These are phyloP conservation scores for Chelonia mydas DNA, from an alignment of 2,797 vertebrate genomes.

Conservation along the genomic window DNA sequence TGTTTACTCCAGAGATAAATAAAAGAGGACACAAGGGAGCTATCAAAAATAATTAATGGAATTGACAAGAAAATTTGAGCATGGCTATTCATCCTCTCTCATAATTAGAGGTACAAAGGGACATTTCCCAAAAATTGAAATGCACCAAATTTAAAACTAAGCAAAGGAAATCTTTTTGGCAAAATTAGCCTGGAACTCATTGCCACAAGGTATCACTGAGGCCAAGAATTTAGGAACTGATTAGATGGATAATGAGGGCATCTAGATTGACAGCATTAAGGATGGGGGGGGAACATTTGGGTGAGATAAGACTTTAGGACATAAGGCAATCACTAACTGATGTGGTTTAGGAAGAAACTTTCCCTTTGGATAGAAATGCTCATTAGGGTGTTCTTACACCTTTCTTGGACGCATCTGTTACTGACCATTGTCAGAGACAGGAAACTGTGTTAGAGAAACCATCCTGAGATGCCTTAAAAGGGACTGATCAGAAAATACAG, in stretches of 20 bases:
- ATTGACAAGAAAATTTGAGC: not conserved
- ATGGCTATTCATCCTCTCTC: not conserved
- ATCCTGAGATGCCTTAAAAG: not conserved
- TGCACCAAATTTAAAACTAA: not conserved
- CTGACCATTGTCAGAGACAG: not conserved
- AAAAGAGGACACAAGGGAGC: not conserved
- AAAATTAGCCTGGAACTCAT: not conserved
- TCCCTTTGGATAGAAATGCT: not conserved
- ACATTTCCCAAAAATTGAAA: not conserved
- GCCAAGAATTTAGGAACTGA: not conserved
- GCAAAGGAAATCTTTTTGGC: not conserved
- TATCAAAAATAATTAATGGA: not conserved
- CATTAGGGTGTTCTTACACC: not conserved
- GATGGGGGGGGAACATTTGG: not conserved
- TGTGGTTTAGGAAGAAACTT: not conserved
- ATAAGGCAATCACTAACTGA: fast-evolving
- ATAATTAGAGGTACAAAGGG: not conserved
- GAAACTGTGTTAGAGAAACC: not conserved
- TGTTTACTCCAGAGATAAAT: not conserved
- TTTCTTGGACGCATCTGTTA: not conserved
- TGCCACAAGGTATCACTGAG: not conserved
- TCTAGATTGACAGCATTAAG: not conserved
- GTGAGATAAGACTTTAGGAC: not conserved
- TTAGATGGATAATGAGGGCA: fast-evolving
- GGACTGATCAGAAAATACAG: fast-evolving